These are phyloP conservation scores for Melieria omissa DNA, from an alignment of 2,888 invertebrate species.

Conservation along the genomic window DNA sequence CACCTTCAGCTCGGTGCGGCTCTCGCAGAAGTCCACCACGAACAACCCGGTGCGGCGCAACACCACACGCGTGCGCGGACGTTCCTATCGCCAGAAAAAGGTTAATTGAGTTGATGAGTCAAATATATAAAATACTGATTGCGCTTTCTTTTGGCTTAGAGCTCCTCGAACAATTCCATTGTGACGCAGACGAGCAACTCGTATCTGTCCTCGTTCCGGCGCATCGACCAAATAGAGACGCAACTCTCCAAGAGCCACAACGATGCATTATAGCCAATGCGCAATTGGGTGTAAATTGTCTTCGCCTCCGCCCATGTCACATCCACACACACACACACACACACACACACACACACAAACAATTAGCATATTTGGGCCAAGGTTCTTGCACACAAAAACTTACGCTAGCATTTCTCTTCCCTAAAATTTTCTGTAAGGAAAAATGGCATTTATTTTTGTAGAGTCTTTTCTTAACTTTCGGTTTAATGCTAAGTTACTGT, in stretches of 20 bases:
- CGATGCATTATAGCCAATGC: constrained; percentile 60
- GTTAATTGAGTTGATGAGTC: constrained; percentile 45
- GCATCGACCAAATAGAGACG: constrained; percentile 64
- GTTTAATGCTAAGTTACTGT: not conserved
- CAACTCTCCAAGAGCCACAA: constrained; percentile 61
- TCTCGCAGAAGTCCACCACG: constrained; percentile 68
- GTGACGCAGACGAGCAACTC: constrained; percentile 61
- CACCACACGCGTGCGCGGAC: constrained; percentile 69
- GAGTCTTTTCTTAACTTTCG: not conserved
- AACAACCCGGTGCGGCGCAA: constrained; percentile 70
- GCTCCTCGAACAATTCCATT: constrained; percentile 65
- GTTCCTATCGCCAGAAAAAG: constrained; percentile 66
- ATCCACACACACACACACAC: too few relatives aligned
- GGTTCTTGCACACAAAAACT: too few relatives aligned
- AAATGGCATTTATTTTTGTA: constrained; percentile 35
- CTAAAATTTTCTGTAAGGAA: constrained; percentile 1
- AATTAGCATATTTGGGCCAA: too few relatives aligned
- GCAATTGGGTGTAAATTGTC: constrained; percentile 55
- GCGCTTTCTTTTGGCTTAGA: constrained; percentile 48
- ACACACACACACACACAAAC: too few relatives aligned
- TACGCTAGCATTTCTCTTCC: too few relatives aligned
- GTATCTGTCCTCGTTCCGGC: constrained; percentile 62
- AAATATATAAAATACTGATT: not conserved
- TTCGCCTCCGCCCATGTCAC: too few relatives aligned
- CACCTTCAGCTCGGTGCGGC: constrained; percentile 71